A percentile compares a stretch with the other conserved stretches of the same genome.
Conservation (phyloP, 1,140 invertebrate species). For the Drosophila pachea region DNA sequence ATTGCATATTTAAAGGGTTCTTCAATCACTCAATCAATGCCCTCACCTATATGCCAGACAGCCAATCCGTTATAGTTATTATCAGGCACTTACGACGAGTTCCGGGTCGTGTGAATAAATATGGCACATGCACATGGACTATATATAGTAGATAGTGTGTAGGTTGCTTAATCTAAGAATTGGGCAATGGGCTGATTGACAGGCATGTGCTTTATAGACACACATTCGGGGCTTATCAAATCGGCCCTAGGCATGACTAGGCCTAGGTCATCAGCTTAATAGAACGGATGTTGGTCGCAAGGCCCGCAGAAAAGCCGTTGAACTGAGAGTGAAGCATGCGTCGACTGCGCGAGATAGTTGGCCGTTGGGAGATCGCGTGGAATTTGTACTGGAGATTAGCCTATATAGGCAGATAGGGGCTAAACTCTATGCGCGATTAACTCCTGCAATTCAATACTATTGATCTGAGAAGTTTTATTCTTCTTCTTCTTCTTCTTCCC, state of each 20-base stretch:
- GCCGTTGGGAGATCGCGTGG: constrained; percentile 30
- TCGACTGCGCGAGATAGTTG: constrained; percentile 49
- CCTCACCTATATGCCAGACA: no score
- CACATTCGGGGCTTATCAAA: constrained; percentile 42
- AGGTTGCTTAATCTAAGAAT: constrained; percentile 21
- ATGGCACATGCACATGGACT: background rate
- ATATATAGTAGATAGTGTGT: background rate
- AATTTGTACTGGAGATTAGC: constrained; percentile 69
- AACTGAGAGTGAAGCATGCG: constrained; percentile 52
- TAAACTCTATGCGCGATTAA: no score
- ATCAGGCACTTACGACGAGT: constrained; percentile 43
- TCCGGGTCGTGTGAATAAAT: constrained; percentile 47
- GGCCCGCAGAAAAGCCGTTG: constrained; percentile 53
- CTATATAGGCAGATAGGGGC: constrained; percentile 13
- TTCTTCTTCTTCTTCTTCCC: no score
- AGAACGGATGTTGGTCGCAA: constrained; percentile 44
- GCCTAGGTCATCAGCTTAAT: constrained; percentile 52
- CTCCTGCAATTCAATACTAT: no score
- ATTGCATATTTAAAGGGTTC: constrained; percentile 12
- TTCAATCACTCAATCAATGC: constrained; percentile 31
- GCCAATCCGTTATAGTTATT: constrained; percentile 12
- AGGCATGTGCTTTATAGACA: constrained; percentile 13
- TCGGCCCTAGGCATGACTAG: constrained; percentile 41
- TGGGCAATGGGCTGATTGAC: constrained; percentile 15
- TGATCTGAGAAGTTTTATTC: no score